These are phyloP conservation scores for Thunnus thynnus DNA, from an alignment of 2,113 vertebrate species.

Conservation along the genomic window DNA sequence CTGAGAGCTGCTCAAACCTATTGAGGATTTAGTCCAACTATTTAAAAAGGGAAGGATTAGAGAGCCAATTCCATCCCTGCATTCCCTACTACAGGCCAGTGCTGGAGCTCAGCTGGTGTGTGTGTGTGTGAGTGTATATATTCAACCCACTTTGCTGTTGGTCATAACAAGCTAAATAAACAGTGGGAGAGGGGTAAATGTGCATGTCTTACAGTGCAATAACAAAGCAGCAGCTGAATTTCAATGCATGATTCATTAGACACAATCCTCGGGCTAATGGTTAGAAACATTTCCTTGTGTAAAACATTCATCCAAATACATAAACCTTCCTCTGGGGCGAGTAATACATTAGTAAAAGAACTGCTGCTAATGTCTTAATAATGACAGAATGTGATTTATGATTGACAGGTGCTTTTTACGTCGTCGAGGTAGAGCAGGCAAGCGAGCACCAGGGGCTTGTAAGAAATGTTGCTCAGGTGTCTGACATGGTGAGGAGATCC, in stretches of 20 bases:
- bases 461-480: not conserved
- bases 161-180: conserved; percentile 40
- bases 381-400: conserved; percentile 36
- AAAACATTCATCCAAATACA: conserved; percentile 33
- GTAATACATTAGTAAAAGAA: not conserved
- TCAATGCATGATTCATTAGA: conserved; percentile 36
- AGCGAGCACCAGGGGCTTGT: not conserved
- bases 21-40: conserved; percentile 53
- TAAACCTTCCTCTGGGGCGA: not conserved
- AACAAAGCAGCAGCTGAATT: not conserved
- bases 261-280: conserved; percentile 28
- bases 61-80: conserved; percentile 40
- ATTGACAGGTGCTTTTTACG: conserved; percentile 27
- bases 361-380: conserved; percentile 24
- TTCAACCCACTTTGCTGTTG: not conserved
- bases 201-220: conserved; percentile 1
- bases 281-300: conserved; percentile 32
- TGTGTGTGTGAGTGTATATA: conserved; percentile 18
- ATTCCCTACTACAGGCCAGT: not conserved
- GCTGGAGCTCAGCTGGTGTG: conserved; percentile 16
- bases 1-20: conserved; percentile 43
- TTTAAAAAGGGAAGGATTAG: conserved; percentile 47
- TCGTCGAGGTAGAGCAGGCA: conserved; percentile 15
- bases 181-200: not conserved
- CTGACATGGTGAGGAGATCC: not conserved